These are phyloP conservation scores for Alcis repandata DNA, from an alignment of 2,888 invertebrate genomes.

Conservation along the genomic window DNA sequence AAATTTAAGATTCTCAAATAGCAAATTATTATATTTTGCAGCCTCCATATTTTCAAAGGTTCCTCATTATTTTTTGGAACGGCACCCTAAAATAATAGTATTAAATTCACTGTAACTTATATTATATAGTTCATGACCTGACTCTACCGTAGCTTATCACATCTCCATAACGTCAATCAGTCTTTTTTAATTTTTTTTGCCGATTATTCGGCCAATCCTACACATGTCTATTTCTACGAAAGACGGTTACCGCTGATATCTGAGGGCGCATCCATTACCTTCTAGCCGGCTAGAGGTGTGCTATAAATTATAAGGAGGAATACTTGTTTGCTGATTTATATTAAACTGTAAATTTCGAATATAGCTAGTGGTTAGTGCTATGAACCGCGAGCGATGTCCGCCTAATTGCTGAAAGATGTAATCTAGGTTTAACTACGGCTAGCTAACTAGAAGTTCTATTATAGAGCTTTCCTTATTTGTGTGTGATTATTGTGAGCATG, in stretches of 20 bases:
- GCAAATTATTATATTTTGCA: too few relatives aligned
- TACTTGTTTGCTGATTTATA: constrained; percentile 82
- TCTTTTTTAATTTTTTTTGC: background rate
- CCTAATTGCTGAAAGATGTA: constrained; percentile 24
- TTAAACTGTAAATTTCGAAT: constrained; percentile 72
- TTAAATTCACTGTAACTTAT: too few relatives aligned
- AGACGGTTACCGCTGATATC: constrained; percentile 76
- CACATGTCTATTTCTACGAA: constrained; percentile 8
- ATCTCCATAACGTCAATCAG: background rate
- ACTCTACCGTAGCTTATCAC: background rate
- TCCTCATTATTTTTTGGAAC: too few relatives aligned
- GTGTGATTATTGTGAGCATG: background rate
- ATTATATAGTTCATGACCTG: too few relatives aligned
- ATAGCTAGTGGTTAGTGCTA: constrained; percentile 54
- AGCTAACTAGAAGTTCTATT: constrained; percentile 10
- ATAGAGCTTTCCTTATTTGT: background rate
- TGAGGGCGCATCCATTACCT: constrained; percentile 81
- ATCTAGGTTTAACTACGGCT: constrained; percentile 17
- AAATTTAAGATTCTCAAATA: too few relatives aligned
- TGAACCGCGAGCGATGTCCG: constrained; percentile 35
- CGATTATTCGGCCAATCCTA: constrained; percentile 21
- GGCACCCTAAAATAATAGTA: too few relatives aligned
- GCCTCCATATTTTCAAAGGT: too few relatives aligned
- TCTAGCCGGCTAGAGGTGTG: constrained; percentile 73
- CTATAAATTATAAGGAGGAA: constrained; percentile 80